Evolutionary conservation across 2,888 invertebrate genomes (phyloP).

Genomic region (Eumerus sabulonum): DNA sequence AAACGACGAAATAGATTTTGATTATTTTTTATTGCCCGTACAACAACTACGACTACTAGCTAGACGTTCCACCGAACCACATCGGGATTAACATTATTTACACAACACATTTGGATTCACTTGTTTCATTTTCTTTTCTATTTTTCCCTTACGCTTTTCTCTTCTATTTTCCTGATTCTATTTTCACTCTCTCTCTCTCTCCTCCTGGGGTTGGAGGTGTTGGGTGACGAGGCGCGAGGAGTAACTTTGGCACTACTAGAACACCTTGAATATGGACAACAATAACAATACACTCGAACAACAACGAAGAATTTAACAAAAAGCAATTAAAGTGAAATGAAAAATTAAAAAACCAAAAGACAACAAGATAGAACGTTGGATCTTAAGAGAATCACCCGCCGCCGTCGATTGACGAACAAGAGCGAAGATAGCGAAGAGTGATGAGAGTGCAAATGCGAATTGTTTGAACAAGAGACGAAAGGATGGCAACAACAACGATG

Average conservation of each 20-base stretch:
- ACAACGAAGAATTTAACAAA: conserved; percentile 17
- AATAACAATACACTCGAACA: conserved; percentile 19
- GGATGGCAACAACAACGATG: not conserved
- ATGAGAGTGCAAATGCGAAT: too few relatives aligned
- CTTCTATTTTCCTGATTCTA: not conserved
- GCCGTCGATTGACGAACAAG: not conserved
- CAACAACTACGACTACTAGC: conserved; percentile 37
- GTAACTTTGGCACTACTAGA: conserved; percentile 24
- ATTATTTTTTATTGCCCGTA: conserved; percentile 46
- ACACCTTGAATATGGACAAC: conserved; percentile 14
- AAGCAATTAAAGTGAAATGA: conserved; percentile 5
- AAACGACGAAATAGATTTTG: conserved; percentile 45
- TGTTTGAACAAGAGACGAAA: conserved; percentile 3
- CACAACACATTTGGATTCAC: conserved; percentile 61
- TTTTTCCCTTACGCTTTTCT: too few relatives aligned
- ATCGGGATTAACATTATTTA: conserved; percentile 65
- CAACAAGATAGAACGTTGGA: not conserved
- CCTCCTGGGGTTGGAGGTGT: not conserved
- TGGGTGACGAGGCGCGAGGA: not conserved
- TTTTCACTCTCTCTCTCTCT: not conserved
- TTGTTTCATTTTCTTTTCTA: not conserved
- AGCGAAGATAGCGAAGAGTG: not conserved
- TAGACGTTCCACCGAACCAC: conserved; percentile 63
- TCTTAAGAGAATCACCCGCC: too few relatives aligned
- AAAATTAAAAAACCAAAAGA: conserved; percentile 8